Evolutionary conservation across 1,140 invertebrate genomes (phyloP).

Genomic region (Radopholus similis): DNA sequence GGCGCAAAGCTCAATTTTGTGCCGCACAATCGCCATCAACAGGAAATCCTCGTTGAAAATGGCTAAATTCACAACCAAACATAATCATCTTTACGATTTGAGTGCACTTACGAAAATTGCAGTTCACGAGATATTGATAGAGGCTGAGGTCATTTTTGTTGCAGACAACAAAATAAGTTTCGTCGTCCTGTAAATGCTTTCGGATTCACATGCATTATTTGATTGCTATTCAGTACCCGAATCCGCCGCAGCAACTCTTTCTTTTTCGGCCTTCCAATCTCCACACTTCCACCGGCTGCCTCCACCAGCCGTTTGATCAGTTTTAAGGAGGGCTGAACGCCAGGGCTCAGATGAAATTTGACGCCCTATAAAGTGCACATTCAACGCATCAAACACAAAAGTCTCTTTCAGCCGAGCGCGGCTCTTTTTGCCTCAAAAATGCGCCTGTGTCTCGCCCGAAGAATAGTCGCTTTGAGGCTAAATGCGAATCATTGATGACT

Average conservation of each 20-base stretch:
- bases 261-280: conserved; percentile 29
- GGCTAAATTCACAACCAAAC: conserved; percentile 12
- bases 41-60: conserved; percentile 40
- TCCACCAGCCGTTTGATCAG: conserved; percentile 18
- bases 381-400: background rate
- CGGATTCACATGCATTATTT: background rate
- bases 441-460: conserved; percentile 14
- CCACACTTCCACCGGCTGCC: conserved; percentile 26
- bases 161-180: conserved; percentile 25
- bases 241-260: conserved; percentile 23
- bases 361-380: conserved; percentile 28
- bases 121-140: conserved; percentile 24
- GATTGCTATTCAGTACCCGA: conserved; percentile 7
- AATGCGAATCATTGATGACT: no score
- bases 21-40: conserved; percentile 33
- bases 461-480: conserved; percentile 17
- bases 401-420: background rate
- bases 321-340: conserved; percentile 15
- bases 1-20: conserved; percentile 24
- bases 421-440: conserved; percentile 26
- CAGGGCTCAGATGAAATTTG: conserved; percentile 29
- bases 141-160: conserved; percentile 15
- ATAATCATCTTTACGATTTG: background rate
- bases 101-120: conserved; percentile 31
- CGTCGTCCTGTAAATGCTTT: conserved; percentile 23